phyloP scores from a whole-genome alignment of 2,113 vertebrate species.

The Etheostoma cragini region DNA sequence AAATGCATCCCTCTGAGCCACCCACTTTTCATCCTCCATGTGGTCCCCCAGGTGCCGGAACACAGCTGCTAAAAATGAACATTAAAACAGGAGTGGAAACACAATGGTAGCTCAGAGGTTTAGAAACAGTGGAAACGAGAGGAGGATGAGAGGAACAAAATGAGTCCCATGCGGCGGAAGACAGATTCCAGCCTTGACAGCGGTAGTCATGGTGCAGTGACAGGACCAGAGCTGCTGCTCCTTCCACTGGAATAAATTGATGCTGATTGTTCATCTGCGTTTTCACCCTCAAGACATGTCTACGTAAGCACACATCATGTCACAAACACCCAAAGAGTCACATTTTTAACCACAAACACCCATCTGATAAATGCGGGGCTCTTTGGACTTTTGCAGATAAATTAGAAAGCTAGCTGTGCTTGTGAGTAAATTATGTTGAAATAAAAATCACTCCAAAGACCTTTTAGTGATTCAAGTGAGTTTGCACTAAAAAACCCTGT shows the following conservation, averaged over 20 bases:
- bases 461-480: no score
- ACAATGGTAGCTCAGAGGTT: slow-evolving; percentile 42
- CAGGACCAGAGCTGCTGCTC: slow-evolving; percentile 46
- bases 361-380: not conserved
- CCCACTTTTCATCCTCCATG: slow-evolving; percentile 52
- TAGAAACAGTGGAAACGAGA: not conserved
- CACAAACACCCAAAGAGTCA: not conserved
- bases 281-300: slow-evolving; percentile 29
- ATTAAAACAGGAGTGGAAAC: slow-evolving; percentile 39
- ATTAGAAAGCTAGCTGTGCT: not conserved
- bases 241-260: slow-evolving; percentile 51
- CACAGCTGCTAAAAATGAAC: slow-evolving; percentile 57
- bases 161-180: slow-evolving; percentile 55
- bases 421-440: no score
- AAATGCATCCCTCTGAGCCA: slow-evolving; percentile 34
- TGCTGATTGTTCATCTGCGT: slow-evolving; percentile 36
- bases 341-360: slow-evolving; percentile 1
- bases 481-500: no score
- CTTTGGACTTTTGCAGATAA: not conserved
- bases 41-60: slow-evolving; percentile 52
- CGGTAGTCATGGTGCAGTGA: slow-evolving; percentile 66
- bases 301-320: not conserved
- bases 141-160: slow-evolving; percentile 52
- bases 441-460: no score
- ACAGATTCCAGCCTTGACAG: slow-evolving; percentile 63